Base-by-base conservation (phyloP, 2,113 vertebrate genomes). In the Andinoacara biseriatus region DNA sequence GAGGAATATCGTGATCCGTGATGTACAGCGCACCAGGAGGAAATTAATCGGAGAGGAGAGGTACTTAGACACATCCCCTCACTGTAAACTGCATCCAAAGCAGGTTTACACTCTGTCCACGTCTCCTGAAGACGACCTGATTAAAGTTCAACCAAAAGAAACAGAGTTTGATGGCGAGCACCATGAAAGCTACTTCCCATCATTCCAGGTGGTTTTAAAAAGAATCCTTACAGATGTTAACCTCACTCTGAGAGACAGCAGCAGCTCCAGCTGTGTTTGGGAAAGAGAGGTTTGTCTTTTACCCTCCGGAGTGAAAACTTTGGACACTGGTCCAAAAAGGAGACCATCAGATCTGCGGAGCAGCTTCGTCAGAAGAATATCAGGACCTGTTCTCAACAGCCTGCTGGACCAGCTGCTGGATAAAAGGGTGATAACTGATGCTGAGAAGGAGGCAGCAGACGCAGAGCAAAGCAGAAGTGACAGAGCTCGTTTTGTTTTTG, bases 181-280 rank as follows among this genome's bases (percentile, higher is more conserved):
- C 59, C 0, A n/a, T 2, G 10, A 35, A 5, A 61, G 59, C 0
- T 35, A n/a, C 10, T 61, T 61, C 0, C 33, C 5, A 0, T 0
- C 60, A 0, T 62, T 35, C 31, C 33, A 0, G 0, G 29, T 35
- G 17, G 2, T 6, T 31, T 61, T 61, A 60, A 20, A 29, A 61
- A 35, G 3, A 61, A 1, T 33, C 59, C 1, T 61, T 17, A 59
- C 2, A 61, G 5, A 35, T 61, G 0, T 35, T 61, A 0, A 7
- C 18, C 18, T 61, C 1, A 13, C 18, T 62, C 60, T 62, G 18
- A 62, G 13, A 62, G 60, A 62, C 0, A 0, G 2, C 10, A 38
- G 60, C 60, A 38, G 18, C 60, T 38, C 60, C 31, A 62, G 18
- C 33, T 38, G 33, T 6, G 60, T 62, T 35, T 35, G 59, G 59